Percentiles rank a stretch among this genome's conserved stretches.
These are phyloP conservation scores for Cylindroiulus punctatus DNA, from an alignment of 2,888 invertebrate genomes.

Conservation along the genomic window DNA sequence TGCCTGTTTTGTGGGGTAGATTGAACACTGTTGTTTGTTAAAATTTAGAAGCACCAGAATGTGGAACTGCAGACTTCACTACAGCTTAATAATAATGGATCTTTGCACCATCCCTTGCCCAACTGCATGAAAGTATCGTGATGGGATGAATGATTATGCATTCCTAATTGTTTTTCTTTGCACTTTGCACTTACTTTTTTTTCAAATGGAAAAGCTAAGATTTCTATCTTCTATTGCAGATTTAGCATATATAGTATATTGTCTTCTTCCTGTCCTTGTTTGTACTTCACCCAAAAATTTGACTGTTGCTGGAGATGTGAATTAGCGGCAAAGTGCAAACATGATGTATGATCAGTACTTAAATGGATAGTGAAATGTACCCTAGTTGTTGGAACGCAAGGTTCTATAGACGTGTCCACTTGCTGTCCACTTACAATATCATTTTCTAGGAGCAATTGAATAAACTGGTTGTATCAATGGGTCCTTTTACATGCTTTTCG, in stretches of 20 bases:
- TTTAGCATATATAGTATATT: neutral
- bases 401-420: too few relatives aligned
- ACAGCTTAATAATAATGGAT: too few relatives aligned
- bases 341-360: neutral
- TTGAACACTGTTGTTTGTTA: neutral
- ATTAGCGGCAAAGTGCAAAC: neutral
- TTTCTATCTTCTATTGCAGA: neutral
- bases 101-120: neutral
- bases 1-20: neutral
- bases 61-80: too few relatives aligned
- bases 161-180: neutral
- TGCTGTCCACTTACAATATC: too few relatives aligned
- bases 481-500: too few relatives aligned
- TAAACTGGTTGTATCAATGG: too few relatives aligned
- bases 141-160: neutral
- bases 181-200: neutral
- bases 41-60: neutral
- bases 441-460: too few relatives aligned
- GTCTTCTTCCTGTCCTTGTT: slow-evolving; percentile 13
- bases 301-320: slow-evolving; percentile 37
- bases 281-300: neutral
- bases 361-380: too few relatives aligned
- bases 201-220: neutral
- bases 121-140: neutral
- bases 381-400: too few relatives aligned